A percentile compares a stretch with the other conserved stretches of the same genome.
Evolutionary conservation across 2,113 vertebrate genomes (phyloP).

Genomic region (Triplophysa siluroides): DNA sequence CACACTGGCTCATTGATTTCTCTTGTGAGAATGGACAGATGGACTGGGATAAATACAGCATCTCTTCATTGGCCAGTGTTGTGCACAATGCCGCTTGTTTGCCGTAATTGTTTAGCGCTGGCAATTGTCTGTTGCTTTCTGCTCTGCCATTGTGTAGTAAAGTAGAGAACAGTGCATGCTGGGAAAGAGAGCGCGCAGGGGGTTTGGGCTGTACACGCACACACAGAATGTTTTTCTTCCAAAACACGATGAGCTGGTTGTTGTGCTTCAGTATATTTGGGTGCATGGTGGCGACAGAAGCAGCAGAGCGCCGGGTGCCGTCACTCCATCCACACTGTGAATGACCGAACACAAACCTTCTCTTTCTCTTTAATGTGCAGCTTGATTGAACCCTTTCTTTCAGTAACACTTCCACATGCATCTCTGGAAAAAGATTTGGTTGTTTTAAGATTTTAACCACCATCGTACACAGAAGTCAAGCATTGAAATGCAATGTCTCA

Average conservation of each 20-base stretch:
- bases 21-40: conserved; percentile 23
- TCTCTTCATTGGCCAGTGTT: conserved; percentile 46
- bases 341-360: too few species aligned
- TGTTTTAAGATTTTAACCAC: too few species aligned
- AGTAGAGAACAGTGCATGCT: conserved; percentile 63
- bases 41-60: conserved; percentile 9
- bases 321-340: neutral
- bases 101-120: conserved; percentile 63
- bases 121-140: conserved; percentile 66
- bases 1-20: neutral
- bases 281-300: conserved; percentile 6
- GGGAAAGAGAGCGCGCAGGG: conserved; percentile 66
- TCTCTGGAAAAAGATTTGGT: too few species aligned
- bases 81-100: conserved; percentile 57
- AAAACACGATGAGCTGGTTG: conserved; percentile 65
- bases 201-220: conserved; percentile 56
- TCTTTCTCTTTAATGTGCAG: too few species aligned
- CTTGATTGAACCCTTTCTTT: too few species aligned
- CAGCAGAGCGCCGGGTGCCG: neutral
- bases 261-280: conserved; percentile 39
- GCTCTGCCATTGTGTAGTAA: conserved; percentile 62
- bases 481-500: too few species aligned
- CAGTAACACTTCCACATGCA: too few species aligned
- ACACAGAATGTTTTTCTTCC: conserved; percentile 62
- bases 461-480: too few species aligned